Base-by-base conservation (phyloP, 2,113 vertebrate species). In the Leptosomus discolor region DNA sequence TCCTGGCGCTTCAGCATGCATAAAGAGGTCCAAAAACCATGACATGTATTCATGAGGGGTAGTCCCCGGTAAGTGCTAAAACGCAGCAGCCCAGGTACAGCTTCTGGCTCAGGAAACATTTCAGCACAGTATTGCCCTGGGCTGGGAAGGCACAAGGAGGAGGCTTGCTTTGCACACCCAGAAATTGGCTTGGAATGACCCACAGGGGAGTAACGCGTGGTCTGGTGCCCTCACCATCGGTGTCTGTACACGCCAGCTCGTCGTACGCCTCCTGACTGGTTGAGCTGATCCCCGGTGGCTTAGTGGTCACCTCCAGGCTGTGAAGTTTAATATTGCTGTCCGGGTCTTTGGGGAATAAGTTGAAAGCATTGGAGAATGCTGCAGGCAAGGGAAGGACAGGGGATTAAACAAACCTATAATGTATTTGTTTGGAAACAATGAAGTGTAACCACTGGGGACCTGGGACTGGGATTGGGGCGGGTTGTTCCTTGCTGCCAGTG, bases 331-430 rank as follows among this genome's bases (percentile, higher is more conserved):
- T 94, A 36, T 68, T 92, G 48, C 90, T 79, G 14, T 85, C 94
- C 6, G 84, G 54, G 51, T 98, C 96, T 85, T 94, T 97, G 61
- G 34, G 74, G 96, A 97, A 96, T 87, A 92, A 93, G 46, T 94
- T 88, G 78, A 97, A 98, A 80, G 94, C 96, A 45, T 89, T 17
- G 29, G 41, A 90, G 92, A 97, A 98, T 30, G 97, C 98, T 98
- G 94, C 32, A n/a, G 63, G 20, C 36, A 85, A 85, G 85, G 77
- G 65, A 56, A n/a, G 78, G 64, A 73, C 17, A 46, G 50, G 2
- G 4, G 78, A 32, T 86, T 34, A 88, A 24, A 18, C 10, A 30
- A 80, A 22, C 34, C 45, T 70, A 20, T 45, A 19, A 32, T 69
- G 17, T 5, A 5, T 37, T 50, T 1, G 4, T 67, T 69, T 74